These are phyloP conservation scores for Motacilla alba DNA, from an alignment of 2,113 vertebrate species.

Conservation along the genomic window DNA sequence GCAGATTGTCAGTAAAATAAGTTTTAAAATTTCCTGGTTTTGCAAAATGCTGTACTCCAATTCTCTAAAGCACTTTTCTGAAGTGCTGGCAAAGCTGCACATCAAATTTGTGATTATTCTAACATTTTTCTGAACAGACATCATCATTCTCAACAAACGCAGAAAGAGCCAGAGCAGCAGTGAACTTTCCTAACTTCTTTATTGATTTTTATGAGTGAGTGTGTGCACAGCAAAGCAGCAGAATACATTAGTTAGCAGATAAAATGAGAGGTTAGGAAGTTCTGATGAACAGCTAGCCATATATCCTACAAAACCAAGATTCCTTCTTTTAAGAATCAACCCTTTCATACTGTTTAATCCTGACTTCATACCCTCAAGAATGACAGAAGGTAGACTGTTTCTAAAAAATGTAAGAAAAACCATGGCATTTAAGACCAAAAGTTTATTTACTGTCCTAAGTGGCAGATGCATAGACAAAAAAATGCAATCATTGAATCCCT, in stretches of 20 bases:
- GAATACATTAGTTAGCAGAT: neutral
- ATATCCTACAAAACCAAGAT: neutral
- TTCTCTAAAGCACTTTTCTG: neutral
- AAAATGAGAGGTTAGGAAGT: neutral
- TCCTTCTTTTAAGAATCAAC: neutral
- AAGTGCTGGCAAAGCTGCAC: neutral
- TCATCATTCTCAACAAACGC: neutral
- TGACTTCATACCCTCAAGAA: neutral
- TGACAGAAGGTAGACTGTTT: neutral
- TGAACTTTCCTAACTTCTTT: neutral
- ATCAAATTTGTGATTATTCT: neutral
- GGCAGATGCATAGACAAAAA: neutral
- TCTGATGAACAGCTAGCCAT: neutral
- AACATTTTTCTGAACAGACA: neutral
- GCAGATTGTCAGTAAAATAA: neutral
- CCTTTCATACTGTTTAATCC: neutral
- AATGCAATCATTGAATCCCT: neutral
- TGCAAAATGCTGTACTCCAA: neutral
- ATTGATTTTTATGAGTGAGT: neutral
- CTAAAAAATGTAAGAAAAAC: neutral
- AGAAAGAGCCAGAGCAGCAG: neutral
- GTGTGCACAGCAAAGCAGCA: neutral
- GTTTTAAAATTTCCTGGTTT: neutral
- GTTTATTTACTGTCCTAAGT: neutral
- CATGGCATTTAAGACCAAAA: neutral